Evolutionary conservation across 2,888 invertebrate species (phyloP), one percentile per base, ranked within the genome.

Genomic region (Drosophila hamatofila): DNA sequence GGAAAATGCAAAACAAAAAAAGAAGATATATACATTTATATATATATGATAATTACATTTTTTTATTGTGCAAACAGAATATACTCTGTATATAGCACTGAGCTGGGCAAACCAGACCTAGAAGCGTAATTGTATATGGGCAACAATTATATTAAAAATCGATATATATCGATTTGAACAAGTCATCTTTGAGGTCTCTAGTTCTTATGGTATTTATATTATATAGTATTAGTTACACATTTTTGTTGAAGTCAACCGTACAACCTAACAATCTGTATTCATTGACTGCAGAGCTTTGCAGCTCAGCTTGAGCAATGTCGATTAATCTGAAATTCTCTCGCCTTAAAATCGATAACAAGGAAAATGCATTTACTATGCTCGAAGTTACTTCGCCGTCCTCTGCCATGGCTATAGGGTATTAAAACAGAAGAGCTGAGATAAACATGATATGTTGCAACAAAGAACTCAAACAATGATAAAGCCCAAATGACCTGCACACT

Each of bases 401-500:
- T n/a, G 16, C 11, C 27, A 23, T 44, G 23, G 33, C 30, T 35
- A 16, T 8, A 57, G 56, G 44, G 56, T 57, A 44, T 44, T 44
- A 23, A 44, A 35, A 14, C 35, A 21, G 16, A 57, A 23, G 42
- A 44, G 23, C 44, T 12, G 25, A 33, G 23, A 46, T 46, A 63
- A 57, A 41, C 37, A 58, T 8, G n/a, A 44, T 48, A 44, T 57
- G 27, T 55, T 35, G 44, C 59, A 46, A 23, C 14, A 56, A 25
- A 25, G 18, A 46, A 57, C 48, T 46, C 16, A 52, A 51, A 52
- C 35, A 52, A 59, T 39, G 39, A 60, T 52, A 64, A 44, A 56
- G 61, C 37, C 46, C 35, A 55, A 75, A 71, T 67, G 56, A 44
- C 67, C 44, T 14, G 54, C 27, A 39, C 42, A 56, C 27, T 33